Evolutionary conservation across 2,888 invertebrate genomes (phyloP), one percentile per base, ranked within the genome.

Genomic region (Agrotis puta): DNA sequence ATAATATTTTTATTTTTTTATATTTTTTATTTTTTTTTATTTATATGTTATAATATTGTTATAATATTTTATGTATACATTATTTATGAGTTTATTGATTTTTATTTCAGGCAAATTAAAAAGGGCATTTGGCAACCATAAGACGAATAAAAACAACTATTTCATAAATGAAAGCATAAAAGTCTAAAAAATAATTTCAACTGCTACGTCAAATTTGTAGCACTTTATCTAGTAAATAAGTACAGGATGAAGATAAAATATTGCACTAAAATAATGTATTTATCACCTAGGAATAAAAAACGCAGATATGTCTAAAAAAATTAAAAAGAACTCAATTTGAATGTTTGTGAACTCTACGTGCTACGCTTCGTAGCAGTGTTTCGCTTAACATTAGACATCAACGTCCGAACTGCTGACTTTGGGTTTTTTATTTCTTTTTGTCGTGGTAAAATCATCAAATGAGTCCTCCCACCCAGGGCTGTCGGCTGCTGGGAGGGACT

Each of bases 361-460:
- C 80, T 77, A 84, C 74, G 84, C 57, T 53, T 56, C 73, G 82
- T 67, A 83, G 84, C 75, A 56, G 11, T 53, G n/a, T 43, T 18
- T 27, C 50, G 57, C 43, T 45, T 50, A 54, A 75, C 53, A 74
- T 83, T 82, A 83, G 83, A 84, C 84, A 82, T 84, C 78, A 84
- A 83, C 85, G 79, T 67, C 45, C 20, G 16, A 33, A 61, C 6
- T 18, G 24, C 2, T 9, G 39, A 13, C 11, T 11, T 39, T n/a
- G n/a, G n/a, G n/a, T n/a, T n/a, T n/a, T n/a, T n/a, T n/a, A n/a
- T n/a, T n/a, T n/a, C n/a, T n/a, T n/a, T n/a, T n/a, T n/a, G n/a
- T n/a, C n/a, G n/a, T n/a, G n/a, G n/a, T n/a, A n/a, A n/a, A n/a
- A n/a, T n/a, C n/a, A n/a, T n/a, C n/a, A n/a, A n/a, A n/a, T n/a